phyloP scores from a whole-genome alignment of 2,888 invertebrate genomes.

The Chironomus tentans region DNA sequence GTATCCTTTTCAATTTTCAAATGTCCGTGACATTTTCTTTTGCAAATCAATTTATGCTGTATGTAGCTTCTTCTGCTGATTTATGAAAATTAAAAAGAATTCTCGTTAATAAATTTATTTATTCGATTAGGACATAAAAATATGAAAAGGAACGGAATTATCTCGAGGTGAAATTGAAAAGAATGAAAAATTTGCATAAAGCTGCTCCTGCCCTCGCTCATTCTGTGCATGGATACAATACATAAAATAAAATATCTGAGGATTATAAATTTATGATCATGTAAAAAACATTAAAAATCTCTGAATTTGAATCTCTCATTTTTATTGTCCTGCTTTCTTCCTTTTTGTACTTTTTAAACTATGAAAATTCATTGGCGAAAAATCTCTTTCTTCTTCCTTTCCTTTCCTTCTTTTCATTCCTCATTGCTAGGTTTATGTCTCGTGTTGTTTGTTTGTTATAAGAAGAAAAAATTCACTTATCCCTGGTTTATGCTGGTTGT shows the following conservation, averaged over 20 bases:
- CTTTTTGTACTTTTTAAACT: neutral
- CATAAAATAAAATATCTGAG: neutral
- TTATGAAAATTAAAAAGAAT: too few species aligned
- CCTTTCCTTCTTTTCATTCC: neutral
- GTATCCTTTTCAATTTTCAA: neutral
- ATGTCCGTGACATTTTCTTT: too few species aligned
- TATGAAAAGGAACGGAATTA: too few species aligned
- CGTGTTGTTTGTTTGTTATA: neutral
- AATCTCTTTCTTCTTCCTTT: neutral
- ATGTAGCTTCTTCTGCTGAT: too few species aligned
- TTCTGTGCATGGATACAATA: neutral
- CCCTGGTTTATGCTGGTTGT: neutral
- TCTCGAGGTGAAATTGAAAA: neutral
- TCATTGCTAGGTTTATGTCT: neutral
- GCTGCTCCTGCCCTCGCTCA: too few species aligned
- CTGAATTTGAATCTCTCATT: neutral
- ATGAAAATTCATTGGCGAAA: neutral
- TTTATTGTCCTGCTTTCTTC: neutral
- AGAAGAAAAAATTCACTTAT: conserved; percentile 11
- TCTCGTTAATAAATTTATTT: too few species aligned
- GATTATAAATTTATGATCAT: neutral
- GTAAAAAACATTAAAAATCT: neutral
- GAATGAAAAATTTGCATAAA: neutral
- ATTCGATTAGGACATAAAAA: too few species aligned
- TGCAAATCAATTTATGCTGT: too few species aligned